Evolutionary conservation across 2,797 vertebrate genomes (phyloP).

Genomic region (Ciconia nigra): DNA sequence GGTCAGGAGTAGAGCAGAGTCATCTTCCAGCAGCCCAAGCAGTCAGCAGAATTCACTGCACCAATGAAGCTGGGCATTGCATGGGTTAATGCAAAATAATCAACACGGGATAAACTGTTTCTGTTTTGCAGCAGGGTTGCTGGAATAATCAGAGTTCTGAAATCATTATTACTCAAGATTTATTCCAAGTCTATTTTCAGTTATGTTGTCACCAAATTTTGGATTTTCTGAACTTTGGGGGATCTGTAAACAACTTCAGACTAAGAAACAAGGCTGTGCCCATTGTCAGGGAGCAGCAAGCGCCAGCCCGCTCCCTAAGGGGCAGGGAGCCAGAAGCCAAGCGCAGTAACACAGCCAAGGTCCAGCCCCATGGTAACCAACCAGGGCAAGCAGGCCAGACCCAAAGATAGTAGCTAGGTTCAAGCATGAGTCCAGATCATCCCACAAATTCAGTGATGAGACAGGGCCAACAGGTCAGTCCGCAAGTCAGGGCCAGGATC

Average conservation of each 20-base stretch:
- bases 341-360: background rate
- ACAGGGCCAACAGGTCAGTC: background rate
- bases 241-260: background rate
- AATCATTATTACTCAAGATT: background rate
- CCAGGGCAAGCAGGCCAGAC: background rate
- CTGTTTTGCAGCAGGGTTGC: background rate
- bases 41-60: background rate
- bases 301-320: background rate
- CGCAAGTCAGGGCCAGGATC: background rate
- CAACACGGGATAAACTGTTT: background rate
- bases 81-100: background rate
- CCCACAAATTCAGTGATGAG: background rate
- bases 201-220: background rate
- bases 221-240: background rate
- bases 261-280: background rate
- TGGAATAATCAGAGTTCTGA: background rate
- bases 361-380: background rate
- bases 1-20: background rate
- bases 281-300: background rate
- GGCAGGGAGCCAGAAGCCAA: background rate
- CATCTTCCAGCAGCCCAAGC: background rate
- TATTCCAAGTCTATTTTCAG: background rate
- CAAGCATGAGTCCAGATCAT: background rate
- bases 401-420: background rate
- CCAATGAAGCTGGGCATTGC: background rate